These are phyloP conservation scores for Apis dorsata DNA, from an alignment of 1,140 invertebrate genomes.

Conservation along the genomic window DNA sequence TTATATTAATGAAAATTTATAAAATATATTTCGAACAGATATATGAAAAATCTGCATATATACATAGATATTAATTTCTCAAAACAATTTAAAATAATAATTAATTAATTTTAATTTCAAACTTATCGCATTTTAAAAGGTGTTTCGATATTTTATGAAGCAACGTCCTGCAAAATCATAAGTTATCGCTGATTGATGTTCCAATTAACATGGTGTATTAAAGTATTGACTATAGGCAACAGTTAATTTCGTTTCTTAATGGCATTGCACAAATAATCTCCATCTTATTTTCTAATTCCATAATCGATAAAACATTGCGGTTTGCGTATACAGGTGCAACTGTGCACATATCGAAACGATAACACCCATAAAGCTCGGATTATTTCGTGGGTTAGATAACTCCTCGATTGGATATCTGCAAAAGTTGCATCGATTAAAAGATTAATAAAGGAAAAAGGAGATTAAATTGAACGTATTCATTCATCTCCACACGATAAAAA, in stretches of 20 bases:
- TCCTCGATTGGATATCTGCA: background rate
- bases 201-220: background rate
- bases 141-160: too few relatives aligned
- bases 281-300: constrained; percentile 42
- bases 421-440: constrained; percentile 41
- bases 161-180: background rate
- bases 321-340: constrained; percentile 26
- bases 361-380: constrained; percentile 37
- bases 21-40: too few relatives aligned
- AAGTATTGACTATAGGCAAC: too few relatives aligned
- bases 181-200: background rate
- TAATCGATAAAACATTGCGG: constrained; percentile 42
- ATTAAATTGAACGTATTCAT: background rate
- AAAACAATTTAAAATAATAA: too few relatives aligned
- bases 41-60: too few relatives aligned
- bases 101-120: too few relatives aligned
- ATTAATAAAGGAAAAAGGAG: background rate
- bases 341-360: constrained; percentile 6
- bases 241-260: constrained; percentile 19
- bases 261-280: constrained; percentile 26
- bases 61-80: too few relatives aligned
- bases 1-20: too few relatives aligned
- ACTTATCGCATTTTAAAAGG: too few relatives aligned
- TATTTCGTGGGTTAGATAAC: constrained; percentile 14
- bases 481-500: background rate